Evolutionary conservation across 1,140 invertebrate genomes (phyloP), one percentile per base, ranked within the genome.

Genomic region (Megalopta genalis): DNA sequence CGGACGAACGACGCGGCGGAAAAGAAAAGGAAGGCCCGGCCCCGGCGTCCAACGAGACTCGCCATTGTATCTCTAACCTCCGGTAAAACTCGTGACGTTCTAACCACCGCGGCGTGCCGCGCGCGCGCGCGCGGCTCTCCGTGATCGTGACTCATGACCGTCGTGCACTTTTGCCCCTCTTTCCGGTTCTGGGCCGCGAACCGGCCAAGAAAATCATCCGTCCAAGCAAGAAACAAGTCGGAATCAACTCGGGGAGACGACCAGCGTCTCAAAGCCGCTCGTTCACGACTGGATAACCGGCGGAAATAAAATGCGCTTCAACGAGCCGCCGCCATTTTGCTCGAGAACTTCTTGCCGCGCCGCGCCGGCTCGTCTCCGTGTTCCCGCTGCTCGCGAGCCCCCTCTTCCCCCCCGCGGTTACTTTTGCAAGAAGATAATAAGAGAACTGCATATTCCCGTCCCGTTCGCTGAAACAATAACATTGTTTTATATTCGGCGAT

Each of bases 141-240:
- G 72, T 72, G 54, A 84, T 81, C 82, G 74, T 85, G 80, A 84
- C 69, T 85, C 64, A 77, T 84, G 83, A 83, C 62, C 69, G 60
- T 69, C 79, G 73, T 84, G 83, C 83, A 81, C 78, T 77, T 70
- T 81, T 81, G 71, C 72, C 59, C 82, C 71, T 81, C 78, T 75
- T 84, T 80, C 81, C 70, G 68, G 76, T 59, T 77, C 23, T 21
- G 72, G 74, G 57, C 49, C 65, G 46, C 59, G 62, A 82, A 62
- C 63, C 46, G 52, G 80, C 63, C 75, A 49, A 84, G 71, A 84
- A 80, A 83, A 84, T 80, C 52, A 57, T 78, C 63, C 64, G 64
- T 57, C 23, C 77, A 16, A n/a, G 52, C 62, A 54, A 79, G 77
- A 66, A 32, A 67, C 54, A 16, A 39, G 18, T 27, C 27, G 69